Conservation (phyloP, 2,797 vertebrate genomes). For the Sebastes hubbsi region DNA sequence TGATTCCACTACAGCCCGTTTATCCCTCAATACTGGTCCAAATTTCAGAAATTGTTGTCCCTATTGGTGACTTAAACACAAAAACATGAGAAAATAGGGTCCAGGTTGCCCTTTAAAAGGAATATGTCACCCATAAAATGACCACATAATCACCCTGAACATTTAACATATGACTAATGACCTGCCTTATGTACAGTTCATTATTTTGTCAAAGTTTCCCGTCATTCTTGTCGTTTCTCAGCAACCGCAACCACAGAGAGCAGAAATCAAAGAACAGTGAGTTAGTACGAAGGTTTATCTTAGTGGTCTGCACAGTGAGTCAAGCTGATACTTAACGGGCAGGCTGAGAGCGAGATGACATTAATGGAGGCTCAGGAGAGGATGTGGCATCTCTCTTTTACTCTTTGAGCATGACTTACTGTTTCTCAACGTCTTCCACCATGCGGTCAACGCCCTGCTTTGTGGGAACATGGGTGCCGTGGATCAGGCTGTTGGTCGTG, state of each 20-base stretch:
- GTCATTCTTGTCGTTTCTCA: neutral
- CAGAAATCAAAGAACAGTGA: neutral
- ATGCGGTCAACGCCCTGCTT: slow-evolving; percentile 92
- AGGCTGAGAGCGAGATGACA: neutral
- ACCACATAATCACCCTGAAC: neutral
- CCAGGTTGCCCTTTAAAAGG: no score
- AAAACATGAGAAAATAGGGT: no score
- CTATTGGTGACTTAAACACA: no score
- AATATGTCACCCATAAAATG: neutral
- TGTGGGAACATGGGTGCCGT: slow-evolving; percentile 92
- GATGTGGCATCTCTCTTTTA: neutral
- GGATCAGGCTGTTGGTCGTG: slow-evolving; percentile 92
- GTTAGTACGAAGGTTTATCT: neutral
- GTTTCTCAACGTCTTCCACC: slow-evolving; percentile 95
- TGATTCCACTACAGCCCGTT: no score
- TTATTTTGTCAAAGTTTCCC: neutral
- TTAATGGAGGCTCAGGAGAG: neutral
- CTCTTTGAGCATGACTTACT: slow-evolving; percentile 84
- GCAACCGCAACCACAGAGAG: neutral
- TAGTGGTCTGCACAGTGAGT: neutral
- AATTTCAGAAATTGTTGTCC: no score
- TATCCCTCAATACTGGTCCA: no score
- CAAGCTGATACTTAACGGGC: neutral
- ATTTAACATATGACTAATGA: neutral
- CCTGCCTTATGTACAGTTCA: neutral